phyloP scores from a whole-genome alignment of 2,797 vertebrate genomes.

The Cygnus olor region DNA sequence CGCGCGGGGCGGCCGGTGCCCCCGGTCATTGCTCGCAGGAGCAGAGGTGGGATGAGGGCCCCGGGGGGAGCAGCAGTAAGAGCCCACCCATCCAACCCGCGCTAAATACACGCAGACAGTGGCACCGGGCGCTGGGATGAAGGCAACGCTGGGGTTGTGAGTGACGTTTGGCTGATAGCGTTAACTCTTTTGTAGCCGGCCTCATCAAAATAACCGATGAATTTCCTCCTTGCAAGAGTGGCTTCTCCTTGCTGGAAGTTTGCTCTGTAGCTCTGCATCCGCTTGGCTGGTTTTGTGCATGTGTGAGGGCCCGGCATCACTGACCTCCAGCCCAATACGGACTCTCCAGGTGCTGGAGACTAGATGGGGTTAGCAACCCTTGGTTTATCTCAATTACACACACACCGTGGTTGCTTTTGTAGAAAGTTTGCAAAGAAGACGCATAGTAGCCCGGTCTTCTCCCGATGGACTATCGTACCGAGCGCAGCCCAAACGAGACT shows the following conservation, averaged over 20 bases:
- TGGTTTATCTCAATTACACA: not conserved
- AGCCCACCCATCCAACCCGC: slow-evolving; percentile 21
- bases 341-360: slow-evolving; percentile 9
- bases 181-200: slow-evolving; percentile 41
- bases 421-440: slow-evolving; percentile 26
- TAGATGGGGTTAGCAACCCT: not conserved
- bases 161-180: slow-evolving; percentile 22
- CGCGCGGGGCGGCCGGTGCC: not conserved
- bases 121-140: slow-evolving; percentile 23
- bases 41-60: not conserved
- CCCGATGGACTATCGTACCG: not conserved
- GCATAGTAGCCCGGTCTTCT: not conserved
- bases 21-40: not conserved
- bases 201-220: not conserved
- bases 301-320: not conserved
- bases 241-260: slow-evolving; percentile 48
- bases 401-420: not conserved
- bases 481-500: not conserved
- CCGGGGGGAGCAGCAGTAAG: not conserved
- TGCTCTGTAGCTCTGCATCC: not conserved
- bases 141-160: slow-evolving; percentile 31
- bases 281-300: not conserved
- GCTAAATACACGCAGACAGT: not conserved
- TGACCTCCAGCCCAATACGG: not conserved
- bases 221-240: slow-evolving; percentile 28